Conservation (phyloP, 53 echinoderm and acorn worm genomes). For the Hippasteria phrygiana region DNA sequence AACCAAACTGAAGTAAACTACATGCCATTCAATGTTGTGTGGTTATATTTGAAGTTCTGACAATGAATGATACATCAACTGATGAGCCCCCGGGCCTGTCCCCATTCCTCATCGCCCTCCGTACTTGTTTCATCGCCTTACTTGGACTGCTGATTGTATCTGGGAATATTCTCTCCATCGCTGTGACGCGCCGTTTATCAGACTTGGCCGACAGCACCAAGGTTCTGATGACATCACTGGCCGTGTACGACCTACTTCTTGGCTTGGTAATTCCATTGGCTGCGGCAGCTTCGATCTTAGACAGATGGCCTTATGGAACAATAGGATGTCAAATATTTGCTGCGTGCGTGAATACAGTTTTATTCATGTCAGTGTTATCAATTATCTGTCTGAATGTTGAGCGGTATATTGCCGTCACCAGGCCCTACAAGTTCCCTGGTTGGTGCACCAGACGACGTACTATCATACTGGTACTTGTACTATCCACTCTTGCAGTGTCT, state of each 20-base stretch:
- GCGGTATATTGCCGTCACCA: not conserved
- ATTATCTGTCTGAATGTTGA: not conserved
- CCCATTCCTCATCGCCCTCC: not conserved
- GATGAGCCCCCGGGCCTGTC: not conserved
- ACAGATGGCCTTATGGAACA: not conserved
- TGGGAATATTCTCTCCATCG: not conserved
- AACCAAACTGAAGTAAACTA: not conserved
- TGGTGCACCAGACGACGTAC: not conserved
- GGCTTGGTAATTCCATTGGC: not conserved
- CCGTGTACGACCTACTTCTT: not conserved
- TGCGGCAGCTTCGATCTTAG: not conserved
- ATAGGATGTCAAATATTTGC: not conserved
- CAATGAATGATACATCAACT: not conserved
- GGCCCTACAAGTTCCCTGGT: not conserved
- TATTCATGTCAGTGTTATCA: not conserved
- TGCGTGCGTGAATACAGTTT: not conserved
- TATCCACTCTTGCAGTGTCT: not conserved
- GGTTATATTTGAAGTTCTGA: too few relatives aligned
- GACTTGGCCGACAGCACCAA: conserved; percentile 17
- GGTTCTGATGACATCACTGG: not conserved
- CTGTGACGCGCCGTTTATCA: not conserved
- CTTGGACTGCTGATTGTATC: not conserved
- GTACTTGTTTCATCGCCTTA: not conserved
- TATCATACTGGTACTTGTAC: not conserved
- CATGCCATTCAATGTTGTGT: too few relatives aligned